Percentiles rank a stretch among this genome's conserved stretches.
Evolutionary conservation across 2,888 invertebrate species (phyloP).

Genomic region (Molorchus minor): DNA sequence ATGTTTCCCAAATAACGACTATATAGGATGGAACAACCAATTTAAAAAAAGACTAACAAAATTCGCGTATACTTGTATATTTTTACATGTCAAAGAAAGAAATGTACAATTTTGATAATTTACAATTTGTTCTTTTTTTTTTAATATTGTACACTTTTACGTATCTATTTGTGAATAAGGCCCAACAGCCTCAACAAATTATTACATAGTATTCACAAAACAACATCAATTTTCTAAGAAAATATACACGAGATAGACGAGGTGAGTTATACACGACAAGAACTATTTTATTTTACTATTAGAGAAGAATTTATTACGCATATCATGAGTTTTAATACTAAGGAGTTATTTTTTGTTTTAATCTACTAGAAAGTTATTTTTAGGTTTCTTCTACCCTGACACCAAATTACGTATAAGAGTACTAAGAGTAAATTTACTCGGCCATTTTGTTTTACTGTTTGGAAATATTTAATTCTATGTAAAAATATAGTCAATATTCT

Average conservation of each 20-base stretch:
- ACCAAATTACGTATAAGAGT: constrained; percentile 89
- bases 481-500: constrained; percentile 51
- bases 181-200: constrained; percentile 48
- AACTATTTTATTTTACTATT: constrained; percentile 27
- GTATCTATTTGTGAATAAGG: constrained; percentile 59
- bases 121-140: constrained; percentile 52
- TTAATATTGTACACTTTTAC: constrained; percentile 64
- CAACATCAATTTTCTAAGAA: constrained; percentile 58
- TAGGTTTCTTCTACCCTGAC: constrained; percentile 76
- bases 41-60: constrained; percentile 41
- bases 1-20: constrained; percentile 7
- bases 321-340: constrained; percentile 32
- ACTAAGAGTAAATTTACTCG: constrained; percentile 70
- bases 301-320: constrained; percentile 37
- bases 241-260: constrained; percentile 56
- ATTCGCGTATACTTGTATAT: constrained; percentile 57
- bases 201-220: constrained; percentile 56
- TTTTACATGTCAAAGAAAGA: constrained; percentile 55
- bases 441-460: constrained; percentile 57
- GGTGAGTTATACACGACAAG: constrained; percentile 36
- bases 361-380: constrained; percentile 57
- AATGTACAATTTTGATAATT: constrained; percentile 49
- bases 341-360: constrained; percentile 49
- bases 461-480: constrained; percentile 36
- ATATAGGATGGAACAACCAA: constrained; percentile 14